Evolutionary conservation across 2,113 vertebrate species (phyloP).

Genomic region (Pristiophorus japonicus): DNA sequence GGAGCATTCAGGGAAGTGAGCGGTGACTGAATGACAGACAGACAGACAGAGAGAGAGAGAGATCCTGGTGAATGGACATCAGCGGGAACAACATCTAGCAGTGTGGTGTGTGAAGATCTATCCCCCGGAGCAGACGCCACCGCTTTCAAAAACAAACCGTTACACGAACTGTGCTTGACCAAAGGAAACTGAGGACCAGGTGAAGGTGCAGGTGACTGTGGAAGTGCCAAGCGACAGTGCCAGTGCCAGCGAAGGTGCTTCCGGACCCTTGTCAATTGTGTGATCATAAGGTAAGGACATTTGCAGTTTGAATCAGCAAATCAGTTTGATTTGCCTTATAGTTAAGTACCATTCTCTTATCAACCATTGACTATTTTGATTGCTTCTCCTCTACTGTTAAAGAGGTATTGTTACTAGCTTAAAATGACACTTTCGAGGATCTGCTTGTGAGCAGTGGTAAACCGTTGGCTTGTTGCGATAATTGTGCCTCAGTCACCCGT

Average conservation of each 20-base stretch:
- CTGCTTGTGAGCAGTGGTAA: neutral
- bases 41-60: too few relatives aligned
- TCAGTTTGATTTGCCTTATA: neutral
- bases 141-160: neutral
- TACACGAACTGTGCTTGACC: neutral
- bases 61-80: too few relatives aligned
- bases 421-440: neutral
- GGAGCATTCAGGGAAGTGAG: neutral
- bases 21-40: too few relatives aligned
- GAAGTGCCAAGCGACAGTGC: neutral
- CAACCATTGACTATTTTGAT: neutral
- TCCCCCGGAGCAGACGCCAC: neutral
- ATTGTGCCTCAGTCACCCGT: neutral
- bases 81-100: neutral
- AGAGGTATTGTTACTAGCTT: neutral
- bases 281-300: neutral
- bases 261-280: neutral
- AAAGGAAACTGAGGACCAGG: neutral
- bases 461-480: neutral
- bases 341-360: neutral
- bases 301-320: neutral
- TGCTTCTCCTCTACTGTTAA: neutral
- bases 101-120: neutral
- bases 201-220: too few relatives aligned
- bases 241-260: neutral